Evolutionary conservation across 2,113 vertebrate species (phyloP).

Genomic region (Ceyx margarethae): DNA sequence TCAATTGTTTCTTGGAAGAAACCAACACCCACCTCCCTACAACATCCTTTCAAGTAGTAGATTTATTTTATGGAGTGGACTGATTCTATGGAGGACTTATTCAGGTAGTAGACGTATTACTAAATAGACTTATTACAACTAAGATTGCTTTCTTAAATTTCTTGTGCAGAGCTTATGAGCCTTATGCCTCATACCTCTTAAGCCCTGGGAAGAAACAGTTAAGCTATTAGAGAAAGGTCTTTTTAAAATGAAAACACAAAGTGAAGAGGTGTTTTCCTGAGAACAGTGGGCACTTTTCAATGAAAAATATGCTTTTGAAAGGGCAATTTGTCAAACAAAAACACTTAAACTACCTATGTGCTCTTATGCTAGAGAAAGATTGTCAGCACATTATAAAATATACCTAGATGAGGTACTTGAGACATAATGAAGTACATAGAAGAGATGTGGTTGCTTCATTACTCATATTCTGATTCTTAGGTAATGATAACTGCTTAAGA

Average conservation of each 20-base stretch:
- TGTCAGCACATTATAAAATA: not conserved
- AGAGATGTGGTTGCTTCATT: not conserved
- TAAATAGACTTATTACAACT: not conserved
- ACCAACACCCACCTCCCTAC: too few relatives aligned
- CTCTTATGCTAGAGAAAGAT: not conserved
- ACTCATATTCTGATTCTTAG: not conserved
- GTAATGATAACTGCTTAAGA: not conserved
- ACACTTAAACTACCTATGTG: not conserved
- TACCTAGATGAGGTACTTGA: not conserved
- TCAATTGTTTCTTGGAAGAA: too few relatives aligned
- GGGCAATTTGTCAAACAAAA: not conserved
- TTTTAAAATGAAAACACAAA: not conserved
- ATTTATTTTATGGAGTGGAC: too few relatives aligned
- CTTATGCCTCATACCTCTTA: not conserved
- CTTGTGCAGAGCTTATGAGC: not conserved
- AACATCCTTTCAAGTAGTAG: too few relatives aligned
- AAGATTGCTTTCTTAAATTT: not conserved
- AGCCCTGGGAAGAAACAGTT: not conserved
- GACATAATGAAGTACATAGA: not conserved
- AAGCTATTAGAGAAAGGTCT: not conserved
- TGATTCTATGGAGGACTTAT: too few relatives aligned
- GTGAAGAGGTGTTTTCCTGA: not conserved
- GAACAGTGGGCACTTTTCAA: not conserved
- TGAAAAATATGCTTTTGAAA: constrained; percentile 8
- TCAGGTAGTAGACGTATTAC: too few relatives aligned